Conservation (phyloP, 35 echinoderm and acorn worm species). For the Lytechinus pictus region DNA sequence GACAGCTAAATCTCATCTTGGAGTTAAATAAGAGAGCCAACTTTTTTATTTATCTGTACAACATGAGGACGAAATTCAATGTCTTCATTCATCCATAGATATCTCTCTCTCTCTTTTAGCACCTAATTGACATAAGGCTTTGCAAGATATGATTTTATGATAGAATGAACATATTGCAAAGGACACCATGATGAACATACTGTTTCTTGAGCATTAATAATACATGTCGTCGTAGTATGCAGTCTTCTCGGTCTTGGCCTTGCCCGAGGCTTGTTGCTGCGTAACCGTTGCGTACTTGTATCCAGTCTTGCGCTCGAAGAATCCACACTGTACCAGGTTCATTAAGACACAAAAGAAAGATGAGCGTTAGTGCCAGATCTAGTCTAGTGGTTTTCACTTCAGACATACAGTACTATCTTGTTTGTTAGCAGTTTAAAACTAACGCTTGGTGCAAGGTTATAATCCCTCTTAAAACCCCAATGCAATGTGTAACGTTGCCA, state of each 20-base stretch:
- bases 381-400: neutral
- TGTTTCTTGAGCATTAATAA: slow-evolving; percentile 15
- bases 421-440: neutral
- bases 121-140: neutral
- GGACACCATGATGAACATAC: neutral
- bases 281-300: slow-evolving; percentile 87
- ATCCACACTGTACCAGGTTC: slow-evolving; percentile 70
- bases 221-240: slow-evolving; percentile 83
- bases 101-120: neutral
- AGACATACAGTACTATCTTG: neutral
- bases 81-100: neutral
- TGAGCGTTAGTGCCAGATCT: neutral
- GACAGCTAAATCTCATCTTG: neutral
- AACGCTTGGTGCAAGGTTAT: too few relatives aligned
- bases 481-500: neutral
- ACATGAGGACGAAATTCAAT: too few relatives aligned
- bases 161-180: neutral
- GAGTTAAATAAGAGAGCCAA: neutral
- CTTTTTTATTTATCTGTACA: neutral
- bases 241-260: slow-evolving; percentile 74
- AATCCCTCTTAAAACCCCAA: neutral
- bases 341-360: neutral
- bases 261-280: slow-evolving; percentile 65
- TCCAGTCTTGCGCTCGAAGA: slow-evolving; percentile 84
- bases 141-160: neutral